A percentile compares a stretch with the other conserved stretches of the same genome.
Evolutionary conservation across 2,113 vertebrate genomes (phyloP).

Genomic region (Irena cyanogastra): DNA sequence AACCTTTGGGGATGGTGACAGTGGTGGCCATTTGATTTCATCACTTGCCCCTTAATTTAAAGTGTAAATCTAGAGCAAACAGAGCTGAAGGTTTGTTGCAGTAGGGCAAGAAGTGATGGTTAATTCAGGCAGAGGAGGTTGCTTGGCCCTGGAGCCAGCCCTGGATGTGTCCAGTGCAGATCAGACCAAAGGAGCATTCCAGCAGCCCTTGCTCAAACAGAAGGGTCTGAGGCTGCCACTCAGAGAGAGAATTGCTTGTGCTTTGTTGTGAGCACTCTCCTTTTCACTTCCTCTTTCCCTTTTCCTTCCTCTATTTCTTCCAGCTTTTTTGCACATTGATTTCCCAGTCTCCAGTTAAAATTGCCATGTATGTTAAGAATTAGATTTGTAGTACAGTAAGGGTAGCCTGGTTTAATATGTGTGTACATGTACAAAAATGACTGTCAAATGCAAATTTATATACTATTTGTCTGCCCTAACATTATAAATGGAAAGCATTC

Average conservation of each 20-base stretch:
- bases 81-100: neutral
- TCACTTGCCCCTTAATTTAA: neutral
- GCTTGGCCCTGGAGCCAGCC: neutral
- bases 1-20: neutral
- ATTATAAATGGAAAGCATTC: neutral
- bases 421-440: neutral
- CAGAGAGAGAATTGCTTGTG: neutral
- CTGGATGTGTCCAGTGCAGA: neutral
- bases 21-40: neutral
- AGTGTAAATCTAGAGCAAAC: neutral
- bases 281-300: neutral
- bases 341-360: neutral
- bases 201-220: neutral
- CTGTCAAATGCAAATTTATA: neutral
- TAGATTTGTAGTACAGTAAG: neutral
- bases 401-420: neutral
- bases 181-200: neutral
- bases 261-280: neutral
- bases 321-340: neutral
- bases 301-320: neutral
- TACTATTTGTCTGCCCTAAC: neutral
- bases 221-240: neutral
- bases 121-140: neutral
- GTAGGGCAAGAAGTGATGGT: neutral
- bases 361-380: neutral